Evolutionary conservation across 2,797 vertebrate genomes (phyloP).

Genomic region (Pangasius djambal): DNA sequence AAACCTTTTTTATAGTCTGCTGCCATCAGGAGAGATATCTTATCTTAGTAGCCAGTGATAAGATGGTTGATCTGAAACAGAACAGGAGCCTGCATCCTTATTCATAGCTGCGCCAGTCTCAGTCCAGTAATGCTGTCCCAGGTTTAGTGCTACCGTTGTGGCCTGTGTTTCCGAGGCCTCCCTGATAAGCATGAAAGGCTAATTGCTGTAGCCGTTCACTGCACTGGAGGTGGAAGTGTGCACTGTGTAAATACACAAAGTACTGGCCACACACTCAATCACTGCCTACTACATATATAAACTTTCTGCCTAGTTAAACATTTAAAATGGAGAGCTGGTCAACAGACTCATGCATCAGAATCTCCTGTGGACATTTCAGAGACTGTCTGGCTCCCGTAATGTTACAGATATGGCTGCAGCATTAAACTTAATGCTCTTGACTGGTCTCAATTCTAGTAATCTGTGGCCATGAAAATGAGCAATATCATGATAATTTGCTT

Average conservation of each 20-base stretch:
- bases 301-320: conserved; percentile 39
- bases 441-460: conserved; percentile 25
- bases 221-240: conserved; percentile 43
- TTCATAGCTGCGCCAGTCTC: conserved; percentile 7
- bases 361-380: conserved; percentile 29
- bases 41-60: conserved; percentile 68
- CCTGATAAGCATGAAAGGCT: conserved; percentile 48
- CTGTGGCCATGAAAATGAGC: conserved; percentile 16
- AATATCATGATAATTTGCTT: conserved; percentile 17
- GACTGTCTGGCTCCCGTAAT: conserved; percentile 24
- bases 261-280: conserved; percentile 48
- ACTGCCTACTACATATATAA: conserved; percentile 48
- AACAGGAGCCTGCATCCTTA: conserved; percentile 8
- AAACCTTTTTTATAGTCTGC: conserved; percentile 1
- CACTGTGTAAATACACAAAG: conserved; percentile 49
- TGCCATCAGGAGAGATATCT: conserved; percentile 53
- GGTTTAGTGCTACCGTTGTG: conserved; percentile 34
- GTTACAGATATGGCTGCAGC: background rate
- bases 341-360: conserved; percentile 18
- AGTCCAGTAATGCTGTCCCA: conserved; percentile 15
- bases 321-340: conserved; percentile 30
- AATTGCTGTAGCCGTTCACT: conserved; percentile 42
- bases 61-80: conserved; percentile 35
- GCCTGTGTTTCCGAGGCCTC: conserved; percentile 22
- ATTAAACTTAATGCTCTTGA: conserved; percentile 5